Base-by-base conservation (phyloP, 2,797 vertebrate species). In the Eulemur rubriventer region DNA sequence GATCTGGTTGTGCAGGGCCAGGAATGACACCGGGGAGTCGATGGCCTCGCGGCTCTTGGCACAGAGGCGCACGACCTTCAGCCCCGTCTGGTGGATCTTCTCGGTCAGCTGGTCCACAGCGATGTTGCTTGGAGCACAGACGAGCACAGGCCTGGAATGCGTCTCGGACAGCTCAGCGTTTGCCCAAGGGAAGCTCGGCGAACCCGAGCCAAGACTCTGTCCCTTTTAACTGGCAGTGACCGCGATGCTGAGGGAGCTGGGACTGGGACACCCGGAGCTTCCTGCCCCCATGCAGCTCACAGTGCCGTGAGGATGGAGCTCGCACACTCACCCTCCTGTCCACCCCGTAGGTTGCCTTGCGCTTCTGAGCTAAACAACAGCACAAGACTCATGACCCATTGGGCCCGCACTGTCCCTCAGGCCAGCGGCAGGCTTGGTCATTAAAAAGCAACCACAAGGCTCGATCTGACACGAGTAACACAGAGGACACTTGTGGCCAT, bases 1-100 rank as follows among this genome's bases (percentile, higher is more conserved):
- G 98, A 99, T 99, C 98, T 99, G 99, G 97, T 99, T 99, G 98
- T 99, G 99, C 96, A 99, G 98, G 0, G 99, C 99, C 97, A 99
- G 98, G 98, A 99, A 99, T 20, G 99, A 99, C 35, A 99, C 99
- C 0, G 99, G 99, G 0, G 99, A 99, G 98, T 99, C 99, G 0
- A 99, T 99, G 91, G 99, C 99, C 98, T 99, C 99, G 0, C 99
- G 98, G 93, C 99, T 99, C 98, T 99, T 99, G 30, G 99, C 99
- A 1, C 99, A 99, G 11, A 99, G 99, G 52, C 99, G 99, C 94
- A 99, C 99, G 30, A 99, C 99, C 94, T 99, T 99, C 96, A 99
- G 99, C 0, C 99, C 99, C 0, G 99, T 99, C 97, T 99, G 99
- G 97, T 99, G 99, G 92, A 99, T 99, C 99, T 99, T 99, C 98